Conservation (phyloP, 2,113 vertebrate species). For the Bubo blakistoni region DNA sequence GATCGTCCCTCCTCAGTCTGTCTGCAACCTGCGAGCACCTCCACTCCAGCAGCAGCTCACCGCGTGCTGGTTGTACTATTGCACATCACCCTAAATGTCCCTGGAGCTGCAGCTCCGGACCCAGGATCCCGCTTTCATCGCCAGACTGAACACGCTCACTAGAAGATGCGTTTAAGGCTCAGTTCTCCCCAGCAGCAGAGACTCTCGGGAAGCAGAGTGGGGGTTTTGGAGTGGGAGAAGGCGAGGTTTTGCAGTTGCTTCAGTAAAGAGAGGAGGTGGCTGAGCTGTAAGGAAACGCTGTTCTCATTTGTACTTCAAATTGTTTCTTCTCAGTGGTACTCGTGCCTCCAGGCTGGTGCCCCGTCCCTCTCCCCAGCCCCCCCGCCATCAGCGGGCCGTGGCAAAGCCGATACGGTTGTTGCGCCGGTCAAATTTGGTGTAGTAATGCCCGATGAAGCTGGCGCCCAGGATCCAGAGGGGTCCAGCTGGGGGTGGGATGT, state of each 20-base stretch:
- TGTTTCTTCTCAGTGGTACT: background rate
- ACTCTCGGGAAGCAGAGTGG: background rate
- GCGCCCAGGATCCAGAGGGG: constrained; percentile 94
- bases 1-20: background rate
- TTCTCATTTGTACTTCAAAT: background rate
- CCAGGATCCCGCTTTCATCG: background rate
- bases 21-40: background rate
- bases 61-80: rapidly evolving
- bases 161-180: background rate
- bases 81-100: background rate
- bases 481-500: constrained; percentile 88
- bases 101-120: background rate
- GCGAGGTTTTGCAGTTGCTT: background rate
- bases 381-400: constrained; percentile 75
- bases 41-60: rapidly evolving
- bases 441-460: constrained; percentile 93
- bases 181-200: background rate
- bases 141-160: rapidly evolving
- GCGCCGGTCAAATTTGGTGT: constrained; percentile 90
- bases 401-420: constrained; percentile 95
- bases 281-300: background rate
- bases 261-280: background rate
- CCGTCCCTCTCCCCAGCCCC: rapidly evolving
- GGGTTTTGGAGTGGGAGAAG: background rate
- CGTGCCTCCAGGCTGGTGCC: background rate